These are phyloP conservation scores for Cataglyphis altisquamis DNA, from an alignment of 2,888 invertebrate genomes.

Conservation along the genomic window DNA sequence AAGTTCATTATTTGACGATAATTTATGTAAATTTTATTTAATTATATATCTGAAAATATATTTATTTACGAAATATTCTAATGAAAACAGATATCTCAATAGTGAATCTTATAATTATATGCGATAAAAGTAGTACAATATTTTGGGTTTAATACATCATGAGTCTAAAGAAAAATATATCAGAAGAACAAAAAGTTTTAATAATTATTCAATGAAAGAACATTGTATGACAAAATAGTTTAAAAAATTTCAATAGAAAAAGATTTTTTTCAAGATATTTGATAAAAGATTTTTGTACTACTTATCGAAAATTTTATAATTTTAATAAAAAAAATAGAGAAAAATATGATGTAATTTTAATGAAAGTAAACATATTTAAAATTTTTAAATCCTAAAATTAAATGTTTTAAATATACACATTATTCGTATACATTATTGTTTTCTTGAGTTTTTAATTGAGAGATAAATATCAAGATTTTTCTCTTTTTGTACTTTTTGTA, in stretches of 20 bases:
- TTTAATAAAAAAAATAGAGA: not conserved
- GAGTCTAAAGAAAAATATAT: not conserved
- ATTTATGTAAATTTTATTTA: not conserved
- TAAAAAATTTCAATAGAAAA: not conserved
- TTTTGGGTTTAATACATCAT: not conserved
- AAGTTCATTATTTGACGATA: not conserved
- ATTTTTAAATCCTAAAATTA: not conserved
- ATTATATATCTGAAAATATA: constrained; percentile 1
- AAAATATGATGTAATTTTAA: not conserved
- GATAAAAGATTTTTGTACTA: not conserved
- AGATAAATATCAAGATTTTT: not conserved
- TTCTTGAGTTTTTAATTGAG: not conserved
- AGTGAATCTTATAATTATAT: constrained; percentile 14
- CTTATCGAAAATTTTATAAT: constrained; percentile 8
- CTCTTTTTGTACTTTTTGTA: not conserved
- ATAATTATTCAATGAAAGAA: not conserved
- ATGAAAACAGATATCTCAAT: not conserved
- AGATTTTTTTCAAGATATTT: not conserved
- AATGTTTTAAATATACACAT: not conserved
- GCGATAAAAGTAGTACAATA: not conserved
- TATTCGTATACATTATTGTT: not conserved
- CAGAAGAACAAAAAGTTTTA: not conserved
- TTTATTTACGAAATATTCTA: not conserved
- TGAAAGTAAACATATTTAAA: not conserved
- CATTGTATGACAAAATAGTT: not conserved